A percentile compares a stretch with the other conserved stretches of the same genome.
phyloP scores from a whole-genome alignment of 2,888 invertebrate species.

The Eugnorisma glareosa region DNA sequence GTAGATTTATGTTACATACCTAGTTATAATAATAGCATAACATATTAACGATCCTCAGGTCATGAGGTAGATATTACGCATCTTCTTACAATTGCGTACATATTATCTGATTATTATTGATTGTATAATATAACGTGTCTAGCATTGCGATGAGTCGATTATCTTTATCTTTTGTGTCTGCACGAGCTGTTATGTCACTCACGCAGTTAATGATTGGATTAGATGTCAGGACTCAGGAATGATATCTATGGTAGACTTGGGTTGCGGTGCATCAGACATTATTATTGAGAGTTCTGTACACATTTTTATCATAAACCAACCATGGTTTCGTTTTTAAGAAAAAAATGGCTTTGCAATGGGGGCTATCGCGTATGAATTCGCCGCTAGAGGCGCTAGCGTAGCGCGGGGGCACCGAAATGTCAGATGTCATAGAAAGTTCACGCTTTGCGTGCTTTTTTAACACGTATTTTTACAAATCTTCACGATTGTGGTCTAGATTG shows the following conservation, averaged over 20 bases:
- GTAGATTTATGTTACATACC: neutral
- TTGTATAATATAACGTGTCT: constrained; percentile 46
- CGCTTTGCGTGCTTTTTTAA: no score
- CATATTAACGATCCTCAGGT: neutral
- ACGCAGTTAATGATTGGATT: constrained; percentile 1
- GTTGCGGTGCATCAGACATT: neutral
- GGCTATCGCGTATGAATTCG: no score
- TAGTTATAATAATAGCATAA: neutral
- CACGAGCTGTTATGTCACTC: neutral
- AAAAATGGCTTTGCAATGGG: neutral
- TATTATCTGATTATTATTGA: constrained; percentile 19
- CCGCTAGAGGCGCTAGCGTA: no score
- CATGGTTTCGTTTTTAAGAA: neutral
- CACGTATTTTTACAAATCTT: no score
- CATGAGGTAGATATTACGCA: constrained; percentile 24
- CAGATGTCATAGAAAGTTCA: no score
- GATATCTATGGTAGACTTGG: neutral
- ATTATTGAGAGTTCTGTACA: neutral
- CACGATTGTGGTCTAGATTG: no score
- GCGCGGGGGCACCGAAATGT: no score
- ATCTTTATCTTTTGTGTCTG: constrained; percentile 11
- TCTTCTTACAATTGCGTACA: neutral
- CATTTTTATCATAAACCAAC: neutral
- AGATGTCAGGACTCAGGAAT: neutral
- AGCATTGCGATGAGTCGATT: constrained; percentile 32